Evolutionary conservation across 2,113 vertebrate species (phyloP), one percentile per base, ranked within the genome.

Genomic region (Todiramphus chloris): DNA sequence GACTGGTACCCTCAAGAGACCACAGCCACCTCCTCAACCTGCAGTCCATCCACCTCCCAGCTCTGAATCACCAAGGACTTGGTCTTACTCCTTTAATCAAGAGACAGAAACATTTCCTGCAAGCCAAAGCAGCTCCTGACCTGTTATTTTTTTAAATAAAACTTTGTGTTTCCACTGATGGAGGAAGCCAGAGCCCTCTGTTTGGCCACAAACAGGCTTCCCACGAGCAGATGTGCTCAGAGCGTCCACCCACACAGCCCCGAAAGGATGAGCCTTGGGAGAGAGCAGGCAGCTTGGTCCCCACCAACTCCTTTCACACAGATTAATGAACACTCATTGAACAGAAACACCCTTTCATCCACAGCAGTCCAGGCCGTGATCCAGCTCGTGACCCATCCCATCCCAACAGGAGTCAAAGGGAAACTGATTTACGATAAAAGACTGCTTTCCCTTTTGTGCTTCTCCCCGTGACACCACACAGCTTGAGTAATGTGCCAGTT

Each of bases 241-340:
- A 93, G 73, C 20, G 11, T 86, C 93, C 92, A 89, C 92, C 96
- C 90, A 95, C 94, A 6, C 76, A 86, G 51, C 73, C 60, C 76
- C 7, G 1, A 37, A 74, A 95, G 72, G 82, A 90, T 13, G 0
- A 88, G 72, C 68, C 63, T 77, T 55, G 37, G 39, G 59, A 95
- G 72, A 74, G n/a, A 90, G 59, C 9, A 7, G 35, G 84, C 12
- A 2, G 72, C 46, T 35, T 69, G 33, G 30, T 89, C 85, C 94
- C 94, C 88, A 81, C 93, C 92, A 94, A 95, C 94, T 93, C 93
- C 31, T 96, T 95, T 95, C 92, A 86, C 96, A 94, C 56, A 67
- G 88, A 94, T 92, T 64, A 87, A 83, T 72, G 89, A 75, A 37
- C 9, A 30, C 63, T 76, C 0, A 0, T 39, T 69, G 82, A 81